Percentiles rank a stretch among this genome's conserved stretches.
Conservation (phyloP, 2,113 vertebrate genomes). For the Pheucticus melanocephalus region DNA sequence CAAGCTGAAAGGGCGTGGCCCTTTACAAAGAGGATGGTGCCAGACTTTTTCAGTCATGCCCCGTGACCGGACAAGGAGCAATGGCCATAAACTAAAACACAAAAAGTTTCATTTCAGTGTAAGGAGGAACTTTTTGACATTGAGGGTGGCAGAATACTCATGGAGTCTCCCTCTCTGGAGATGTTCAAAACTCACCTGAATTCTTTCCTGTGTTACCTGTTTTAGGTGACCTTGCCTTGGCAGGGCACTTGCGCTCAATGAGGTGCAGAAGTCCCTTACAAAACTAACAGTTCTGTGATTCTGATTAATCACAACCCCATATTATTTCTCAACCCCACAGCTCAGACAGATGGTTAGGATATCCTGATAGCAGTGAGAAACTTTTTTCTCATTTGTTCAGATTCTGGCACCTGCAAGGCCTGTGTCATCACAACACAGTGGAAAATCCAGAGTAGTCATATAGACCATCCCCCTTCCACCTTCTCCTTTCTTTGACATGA, state of each 20-base stretch:
- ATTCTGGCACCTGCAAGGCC: background rate
- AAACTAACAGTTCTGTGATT: background rate
- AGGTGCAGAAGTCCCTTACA: background rate
- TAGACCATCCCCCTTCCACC: background rate
- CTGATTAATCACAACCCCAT: background rate
- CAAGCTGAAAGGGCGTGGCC: background rate
- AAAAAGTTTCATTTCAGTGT: background rate
- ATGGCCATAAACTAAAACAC: background rate
- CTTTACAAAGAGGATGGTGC: background rate
- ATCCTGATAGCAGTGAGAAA: background rate
- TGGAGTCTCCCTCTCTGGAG: background rate
- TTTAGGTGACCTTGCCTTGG: background rate
- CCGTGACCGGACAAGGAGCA: background rate
- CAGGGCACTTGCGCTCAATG: background rate
- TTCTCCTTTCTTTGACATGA: background rate
- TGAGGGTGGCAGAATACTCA: background rate
- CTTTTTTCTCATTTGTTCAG: background rate
- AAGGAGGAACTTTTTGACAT: background rate
- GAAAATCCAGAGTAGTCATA: background rate
- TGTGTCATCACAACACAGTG: background rate
- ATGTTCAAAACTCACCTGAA: background rate
- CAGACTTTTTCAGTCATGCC: background rate
- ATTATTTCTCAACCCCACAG: accelerated
- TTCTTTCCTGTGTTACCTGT: background rate
- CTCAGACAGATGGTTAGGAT: background rate